Percentiles rank a stretch among this genome's conserved stretches.
Evolutionary conservation across 2,797 vertebrate species (phyloP).

Genomic region (Muscicapa comitata): DNA sequence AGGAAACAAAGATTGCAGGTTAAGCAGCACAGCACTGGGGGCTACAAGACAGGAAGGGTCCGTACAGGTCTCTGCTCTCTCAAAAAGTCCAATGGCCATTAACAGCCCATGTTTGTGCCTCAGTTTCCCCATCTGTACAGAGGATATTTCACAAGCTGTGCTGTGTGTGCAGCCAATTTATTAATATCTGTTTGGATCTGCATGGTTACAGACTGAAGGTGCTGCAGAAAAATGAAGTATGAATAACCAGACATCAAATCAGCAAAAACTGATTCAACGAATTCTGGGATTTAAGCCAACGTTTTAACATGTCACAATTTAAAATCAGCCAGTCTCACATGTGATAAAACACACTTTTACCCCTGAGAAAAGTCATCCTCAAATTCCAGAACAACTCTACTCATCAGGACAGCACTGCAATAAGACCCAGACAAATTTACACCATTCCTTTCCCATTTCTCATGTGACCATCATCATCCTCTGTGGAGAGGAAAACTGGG

Average conservation of each 20-base stretch:
- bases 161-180: neutral
- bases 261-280: neutral
- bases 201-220: neutral
- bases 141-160: neutral
- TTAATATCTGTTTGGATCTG: neutral
- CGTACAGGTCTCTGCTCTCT: neutral
- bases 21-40: accelerated
- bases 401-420: neutral
- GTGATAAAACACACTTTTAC: neutral
- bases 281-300: slow-evolving; percentile 4
- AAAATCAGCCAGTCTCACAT: neutral
- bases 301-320: neutral
- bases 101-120: neutral
- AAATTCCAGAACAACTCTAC: neutral
- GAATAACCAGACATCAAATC: neutral
- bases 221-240: neutral
- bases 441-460: neutral
- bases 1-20: accelerated
- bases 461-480: neutral
- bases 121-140: neutral
- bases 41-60: neutral
- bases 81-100: neutral
- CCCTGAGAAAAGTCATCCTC: neutral
- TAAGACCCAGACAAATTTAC: neutral
- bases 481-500: neutral